Evolutionary conservation across 2,113 vertebrate species (phyloP), one percentile per base, ranked within the genome.

Genomic region (Prunella fulvescens): DNA sequence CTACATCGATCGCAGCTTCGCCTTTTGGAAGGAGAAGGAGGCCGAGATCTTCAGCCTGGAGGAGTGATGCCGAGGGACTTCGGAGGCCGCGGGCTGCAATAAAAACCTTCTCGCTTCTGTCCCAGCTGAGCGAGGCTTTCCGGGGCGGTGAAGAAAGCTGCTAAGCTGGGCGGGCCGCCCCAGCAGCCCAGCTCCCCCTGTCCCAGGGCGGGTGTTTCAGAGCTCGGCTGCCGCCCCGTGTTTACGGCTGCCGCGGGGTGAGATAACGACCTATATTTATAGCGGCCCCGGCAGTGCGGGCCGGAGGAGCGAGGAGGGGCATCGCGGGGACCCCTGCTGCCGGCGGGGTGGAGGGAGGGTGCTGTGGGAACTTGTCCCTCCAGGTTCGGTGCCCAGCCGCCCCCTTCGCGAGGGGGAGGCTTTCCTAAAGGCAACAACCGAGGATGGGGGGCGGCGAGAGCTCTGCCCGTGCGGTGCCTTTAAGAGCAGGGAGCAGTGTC

Each of bases 1-100:
- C 90, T 99, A 99, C 96, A 99, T 99, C 15, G 98, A 99, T 87
- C 98, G 99, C 9, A 99, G 99, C 96, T 99, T 99, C 62, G 98
- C 99, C 84, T 99, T 99, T 97, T 99, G 99, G 99, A 99, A 99
- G 97, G 99, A 99, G 94, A 99, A 99, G 37, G 99, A 99, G 79
- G 99, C 99, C 0, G 99, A 99, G 97, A 98, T 99, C 95, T 99
- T 99, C 98, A 97, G 97, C 95, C 98, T 98, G 82, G 98, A 99
- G 66, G 98, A 98, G 26, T 98, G 93, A 97, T 74, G 89, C 82
- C 39, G 44, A 66, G 14, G 62, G 48, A 14, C 74, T 40, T 47
- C 18, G 24, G 37, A 20, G 24, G 35, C 67, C 33, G 35, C 29
- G 58, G 67, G 73, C 74, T 70, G 73, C 70, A 96, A 95, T 95